Evolutionary conservation across 2,113 vertebrate genomes (phyloP), one percentile per base, ranked within the genome.

Genomic region (Tragelaphus imberbis): DNA sequence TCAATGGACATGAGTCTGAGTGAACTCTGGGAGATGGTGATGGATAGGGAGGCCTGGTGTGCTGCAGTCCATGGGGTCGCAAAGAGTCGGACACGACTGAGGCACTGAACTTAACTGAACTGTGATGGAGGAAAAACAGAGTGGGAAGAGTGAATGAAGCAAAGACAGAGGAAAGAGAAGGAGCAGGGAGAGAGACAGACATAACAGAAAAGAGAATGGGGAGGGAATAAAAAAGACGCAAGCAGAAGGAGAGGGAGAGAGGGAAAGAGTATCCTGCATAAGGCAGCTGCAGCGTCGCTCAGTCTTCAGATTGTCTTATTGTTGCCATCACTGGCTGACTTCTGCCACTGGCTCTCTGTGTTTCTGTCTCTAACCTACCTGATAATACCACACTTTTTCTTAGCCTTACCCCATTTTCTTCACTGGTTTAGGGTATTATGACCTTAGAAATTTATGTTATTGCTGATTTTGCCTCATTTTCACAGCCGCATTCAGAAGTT

Each of bases 381-480:
- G 44, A 61, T 33, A 82, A 17, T 77, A 51, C 87, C 53, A 23
- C 7, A 27, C 5, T 68, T n/a, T n/a, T 87, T 63, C 17, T 65
- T 36, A 75, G 8, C 19, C 75, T 87, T 47, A 61, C 10, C 9
- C 33, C 16, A 33, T 7, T 15, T 2, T 77, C 33, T 84, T 58
- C 44, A 30, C 27, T 84, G 16, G 55, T 36, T 79, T 65, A 56
- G 55, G 81, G 30, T 51, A 53, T 25, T 21, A 40, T 8, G 6
- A 21, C 81, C 5, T 30, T 93, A 89, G 65, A 82, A 86, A 68
- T 84, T 58, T 88, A 61, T 56, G 33, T 40, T 61, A 40, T 13
- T 56, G 15, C 58, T 56, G 56, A 28, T 82, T 96, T 95, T 95
- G 51, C 13, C 13, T 84, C 71, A 27, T 65, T 87, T 92, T 75